Evolutionary conservation across 2,797 vertebrate species (phyloP).

Genomic region (Natrix natrix): DNA sequence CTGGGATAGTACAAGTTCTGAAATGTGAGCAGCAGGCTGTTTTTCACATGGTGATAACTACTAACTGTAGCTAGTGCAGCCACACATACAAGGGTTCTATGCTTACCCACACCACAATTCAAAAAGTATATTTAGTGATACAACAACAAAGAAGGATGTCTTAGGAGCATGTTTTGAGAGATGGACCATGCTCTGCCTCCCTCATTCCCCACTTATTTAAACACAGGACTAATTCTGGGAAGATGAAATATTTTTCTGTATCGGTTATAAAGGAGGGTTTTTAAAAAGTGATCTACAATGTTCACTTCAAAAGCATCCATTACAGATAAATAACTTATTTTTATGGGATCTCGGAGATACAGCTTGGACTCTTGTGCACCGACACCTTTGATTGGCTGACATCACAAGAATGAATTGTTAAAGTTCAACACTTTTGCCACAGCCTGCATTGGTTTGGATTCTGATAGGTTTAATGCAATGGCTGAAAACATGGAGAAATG

Average conservation of each 20-base stretch:
- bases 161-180: not conserved
- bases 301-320: not conserved
- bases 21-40: not conserved
- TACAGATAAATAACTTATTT: not conserved
- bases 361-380: not conserved
- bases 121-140: not conserved
- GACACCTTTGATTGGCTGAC: not conserved
- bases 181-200: not conserved
- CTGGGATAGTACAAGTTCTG: not conserved
- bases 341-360: not conserved
- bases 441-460: not conserved
- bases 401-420: not conserved
- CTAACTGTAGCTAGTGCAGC: not conserved
- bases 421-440: not conserved
- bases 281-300: not conserved
- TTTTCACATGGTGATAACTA: not conserved
- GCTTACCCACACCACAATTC: not conserved
- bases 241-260: not conserved
- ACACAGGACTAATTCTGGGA: not conserved
- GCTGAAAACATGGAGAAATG: not conserved
- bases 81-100: not conserved
- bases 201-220: not conserved
- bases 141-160: not conserved
- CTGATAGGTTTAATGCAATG: not conserved
- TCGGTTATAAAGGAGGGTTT: not conserved